Conservation (phyloP, 2,113 vertebrate species). For the Sander lucioperca region DNA sequence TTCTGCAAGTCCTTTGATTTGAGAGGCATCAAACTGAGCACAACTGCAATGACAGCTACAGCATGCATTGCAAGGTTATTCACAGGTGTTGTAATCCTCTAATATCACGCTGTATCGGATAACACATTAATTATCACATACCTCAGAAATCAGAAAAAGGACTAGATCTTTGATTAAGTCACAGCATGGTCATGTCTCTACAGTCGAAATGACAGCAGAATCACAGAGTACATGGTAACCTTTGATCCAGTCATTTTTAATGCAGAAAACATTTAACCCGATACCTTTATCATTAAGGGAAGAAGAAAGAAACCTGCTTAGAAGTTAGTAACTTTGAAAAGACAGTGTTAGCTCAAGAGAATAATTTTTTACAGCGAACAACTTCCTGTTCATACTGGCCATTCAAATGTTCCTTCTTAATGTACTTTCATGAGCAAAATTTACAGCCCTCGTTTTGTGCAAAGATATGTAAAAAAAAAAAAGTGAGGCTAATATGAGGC, state of each 20-base stretch:
- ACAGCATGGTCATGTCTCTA: constrained; percentile 56
- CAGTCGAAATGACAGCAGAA: constrained; percentile 32
- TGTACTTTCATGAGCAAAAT: not conserved
- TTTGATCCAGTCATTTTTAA: constrained; percentile 48
- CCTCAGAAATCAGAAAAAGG: constrained; percentile 48
- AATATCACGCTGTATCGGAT: constrained; percentile 61
- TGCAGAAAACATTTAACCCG: constrained; percentile 35
- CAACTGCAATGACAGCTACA: constrained; percentile 47
- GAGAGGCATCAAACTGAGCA: constrained; percentile 55
- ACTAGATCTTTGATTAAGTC: constrained; percentile 63
- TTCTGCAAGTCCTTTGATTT: constrained; percentile 51
- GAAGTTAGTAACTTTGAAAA: not conserved
- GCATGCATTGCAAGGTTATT: constrained; percentile 50
- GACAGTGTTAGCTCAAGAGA: not conserved
- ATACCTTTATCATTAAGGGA: constrained; percentile 1
- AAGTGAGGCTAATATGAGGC: not conserved
- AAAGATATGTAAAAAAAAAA: not conserved
- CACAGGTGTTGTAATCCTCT: constrained; percentile 62
- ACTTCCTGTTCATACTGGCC: not conserved
- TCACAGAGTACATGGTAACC: not conserved
- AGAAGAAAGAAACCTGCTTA: constrained; percentile 21
- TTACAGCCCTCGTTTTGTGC: not conserved
- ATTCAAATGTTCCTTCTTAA: not conserved
- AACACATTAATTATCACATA: constrained; percentile 71
- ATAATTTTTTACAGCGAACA: not conserved